These are phyloP conservation scores for Platycheirus rosarum DNA, from an alignment of 2,888 invertebrate genomes.

Conservation along the genomic window DNA sequence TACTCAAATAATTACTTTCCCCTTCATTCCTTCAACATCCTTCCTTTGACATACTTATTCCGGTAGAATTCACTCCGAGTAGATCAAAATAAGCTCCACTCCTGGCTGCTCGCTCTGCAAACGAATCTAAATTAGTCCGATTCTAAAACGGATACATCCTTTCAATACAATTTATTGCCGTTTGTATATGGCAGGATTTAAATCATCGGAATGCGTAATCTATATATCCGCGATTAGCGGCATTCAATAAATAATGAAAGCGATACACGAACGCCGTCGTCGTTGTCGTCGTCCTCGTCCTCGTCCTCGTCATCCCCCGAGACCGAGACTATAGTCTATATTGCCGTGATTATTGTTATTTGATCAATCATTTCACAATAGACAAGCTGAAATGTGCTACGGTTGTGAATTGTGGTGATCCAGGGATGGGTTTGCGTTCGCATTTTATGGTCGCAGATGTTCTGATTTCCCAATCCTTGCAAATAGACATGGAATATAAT, in stretches of 20 bases:
- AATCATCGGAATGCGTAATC: slow-evolving; percentile 63
- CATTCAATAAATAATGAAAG: slow-evolving; percentile 72
- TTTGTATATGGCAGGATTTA: slow-evolving; percentile 13
- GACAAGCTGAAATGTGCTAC: slow-evolving; percentile 42
- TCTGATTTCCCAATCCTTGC: slow-evolving; percentile 29
- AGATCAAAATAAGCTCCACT: background rate
- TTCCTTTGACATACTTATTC: background rate
- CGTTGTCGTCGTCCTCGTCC: too few species aligned
- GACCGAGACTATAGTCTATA: slow-evolving; percentile 31
- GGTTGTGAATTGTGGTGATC: slow-evolving; percentile 27
- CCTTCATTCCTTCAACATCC: too few species aligned
- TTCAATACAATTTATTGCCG: slow-evolving; percentile 30
- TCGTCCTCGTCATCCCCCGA: too few species aligned
- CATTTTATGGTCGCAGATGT: slow-evolving; percentile 38
- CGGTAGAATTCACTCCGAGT: background rate
- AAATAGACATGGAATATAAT: slow-evolving; percentile 12
- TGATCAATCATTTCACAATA: slow-evolving; percentile 71
- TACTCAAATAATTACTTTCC: too few species aligned
- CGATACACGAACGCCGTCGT: slow-evolving; percentile 25
- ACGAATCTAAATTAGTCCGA: slow-evolving; percentile 5
- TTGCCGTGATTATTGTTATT: slow-evolving; percentile 71
- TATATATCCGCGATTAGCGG: slow-evolving; percentile 63
- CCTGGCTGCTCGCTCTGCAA: background rate
- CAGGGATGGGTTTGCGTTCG: slow-evolving; percentile 57
- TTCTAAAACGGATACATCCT: slow-evolving; percentile 17